These are phyloP conservation scores for Bovichtus variegatus DNA, from an alignment of 2,797 vertebrate genomes.

Conservation along the genomic window DNA sequence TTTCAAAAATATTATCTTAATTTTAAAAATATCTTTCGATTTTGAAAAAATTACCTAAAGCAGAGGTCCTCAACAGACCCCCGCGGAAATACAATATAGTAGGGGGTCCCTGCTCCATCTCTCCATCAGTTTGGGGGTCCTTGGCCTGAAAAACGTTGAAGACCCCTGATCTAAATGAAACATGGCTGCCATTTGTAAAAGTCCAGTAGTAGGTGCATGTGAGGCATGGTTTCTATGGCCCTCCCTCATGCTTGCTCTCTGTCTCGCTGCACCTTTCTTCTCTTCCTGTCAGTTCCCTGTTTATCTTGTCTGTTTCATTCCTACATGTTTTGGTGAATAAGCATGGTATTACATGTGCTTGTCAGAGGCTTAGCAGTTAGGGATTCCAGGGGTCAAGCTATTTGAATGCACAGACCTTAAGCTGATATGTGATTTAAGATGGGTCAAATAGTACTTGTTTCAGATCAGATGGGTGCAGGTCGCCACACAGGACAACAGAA, in stretches of 20 bases:
- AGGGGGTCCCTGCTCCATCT: no score
- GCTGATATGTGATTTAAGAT: not conserved
- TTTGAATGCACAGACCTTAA: slow-evolving; percentile 6
- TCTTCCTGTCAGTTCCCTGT: slow-evolving; percentile 40
- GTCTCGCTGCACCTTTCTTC: slow-evolving; percentile 44
- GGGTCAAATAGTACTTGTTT: slow-evolving; percentile 23
- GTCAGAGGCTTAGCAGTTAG: slow-evolving; percentile 1
- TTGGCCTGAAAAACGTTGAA: no score
- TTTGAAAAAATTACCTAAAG: no score
- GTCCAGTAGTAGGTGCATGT: slow-evolving; percentile 65
- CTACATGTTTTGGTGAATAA: slow-evolving; percentile 42
- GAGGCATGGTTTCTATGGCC: slow-evolving; percentile 70
- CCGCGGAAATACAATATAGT: no score
- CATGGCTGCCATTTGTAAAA: slow-evolving; percentile 33
- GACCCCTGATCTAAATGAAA: slow-evolving; percentile 48
- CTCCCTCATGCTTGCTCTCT: slow-evolving; percentile 64
- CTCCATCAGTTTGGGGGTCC: no score
- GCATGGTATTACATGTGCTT: slow-evolving; percentile 64
- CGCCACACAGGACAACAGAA: not conserved
- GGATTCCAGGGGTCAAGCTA: not conserved
- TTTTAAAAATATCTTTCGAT: no score
- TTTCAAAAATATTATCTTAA: no score
- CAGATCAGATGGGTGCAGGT: slow-evolving; percentile 22
- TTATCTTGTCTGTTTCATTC: slow-evolving; percentile 30
- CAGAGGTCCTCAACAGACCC: no score